A percentile compares a stretch with the other conserved stretches of the same genome.
Conservation (phyloP, 2,797 vertebrate genomes). For the Cossypha dichroa region DNA sequence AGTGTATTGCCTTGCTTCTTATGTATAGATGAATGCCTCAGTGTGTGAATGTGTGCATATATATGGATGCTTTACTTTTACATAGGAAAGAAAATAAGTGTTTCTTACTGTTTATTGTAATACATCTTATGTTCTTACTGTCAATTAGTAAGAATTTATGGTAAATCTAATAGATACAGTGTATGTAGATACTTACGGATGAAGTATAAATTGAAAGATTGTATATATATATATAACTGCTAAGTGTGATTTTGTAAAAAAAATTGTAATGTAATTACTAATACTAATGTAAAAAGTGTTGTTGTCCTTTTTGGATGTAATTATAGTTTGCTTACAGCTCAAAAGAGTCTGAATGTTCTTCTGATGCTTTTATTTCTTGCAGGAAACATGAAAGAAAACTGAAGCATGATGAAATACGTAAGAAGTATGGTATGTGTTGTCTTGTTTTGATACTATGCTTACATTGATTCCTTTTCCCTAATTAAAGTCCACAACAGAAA, state of each 20-base stretch:
- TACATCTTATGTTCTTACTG: neutral
- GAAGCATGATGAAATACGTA: constrained; percentile 87
- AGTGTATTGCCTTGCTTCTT: neutral
- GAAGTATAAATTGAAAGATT: neutral
- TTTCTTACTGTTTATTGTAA: neutral
- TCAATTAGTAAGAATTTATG: neutral
- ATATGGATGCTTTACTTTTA: neutral
- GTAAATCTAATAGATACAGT: neutral
- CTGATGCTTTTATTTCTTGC: constrained; percentile 43
- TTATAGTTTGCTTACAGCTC: neutral
- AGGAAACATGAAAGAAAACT: constrained; percentile 83
- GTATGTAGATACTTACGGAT: neutral
- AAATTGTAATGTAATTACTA: neutral
- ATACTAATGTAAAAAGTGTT: neutral
- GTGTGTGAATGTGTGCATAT: neutral
- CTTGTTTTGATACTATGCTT: neutral
- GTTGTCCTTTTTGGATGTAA: neutral
- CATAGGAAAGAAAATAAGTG: neutral
- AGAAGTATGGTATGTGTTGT: constrained; percentile 86
- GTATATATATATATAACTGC: neutral
- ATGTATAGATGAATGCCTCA: neutral
- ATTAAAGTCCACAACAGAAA: neutral
- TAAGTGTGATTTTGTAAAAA: neutral
- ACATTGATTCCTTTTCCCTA: neutral
- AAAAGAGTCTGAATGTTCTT: neutral